Percentiles rank a stretch among this genome's conserved stretches.
These are phyloP conservation scores for Phaethon lepturus DNA, from an alignment of 2,113 vertebrate species.

Conservation along the genomic window DNA sequence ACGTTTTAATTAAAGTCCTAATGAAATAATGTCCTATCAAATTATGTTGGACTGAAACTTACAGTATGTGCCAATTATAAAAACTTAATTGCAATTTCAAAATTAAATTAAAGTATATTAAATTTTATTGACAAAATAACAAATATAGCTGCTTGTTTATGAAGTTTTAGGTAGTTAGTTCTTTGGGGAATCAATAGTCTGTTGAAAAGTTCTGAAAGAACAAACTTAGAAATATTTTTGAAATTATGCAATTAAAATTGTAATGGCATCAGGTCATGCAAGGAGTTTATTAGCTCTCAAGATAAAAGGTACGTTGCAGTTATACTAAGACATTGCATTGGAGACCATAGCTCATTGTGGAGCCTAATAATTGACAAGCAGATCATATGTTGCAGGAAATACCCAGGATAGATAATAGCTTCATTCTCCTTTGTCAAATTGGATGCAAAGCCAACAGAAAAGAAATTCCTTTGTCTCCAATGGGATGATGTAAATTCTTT, in stretches of 20 bases:
- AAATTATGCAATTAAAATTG: not conserved
- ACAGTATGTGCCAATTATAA: not conserved
- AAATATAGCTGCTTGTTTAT: not conserved
- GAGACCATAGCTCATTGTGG: not conserved
- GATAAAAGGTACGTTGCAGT: not conserved
- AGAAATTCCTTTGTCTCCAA: not conserved
- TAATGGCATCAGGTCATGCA: not conserved
- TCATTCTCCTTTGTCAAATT: not conserved
- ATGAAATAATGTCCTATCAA: constrained; percentile 3
- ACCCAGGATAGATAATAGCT: not conserved
- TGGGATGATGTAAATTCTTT: not conserved
- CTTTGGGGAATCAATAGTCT: not conserved
- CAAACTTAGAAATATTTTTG: not conserved
- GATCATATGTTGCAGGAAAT: not conserved
- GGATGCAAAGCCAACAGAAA: not conserved
- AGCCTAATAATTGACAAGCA: not conserved
- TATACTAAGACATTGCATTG: not conserved
- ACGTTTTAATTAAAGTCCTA: not conserved
- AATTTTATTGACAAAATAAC: constrained; percentile 21
- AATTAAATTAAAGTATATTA: constrained; percentile 7
- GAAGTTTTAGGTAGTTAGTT: not conserved
- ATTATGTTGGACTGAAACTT: not conserved
- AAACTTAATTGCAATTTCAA: constrained; percentile 24
- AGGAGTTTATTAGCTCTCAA: not conserved
- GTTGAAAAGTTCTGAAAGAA: not conserved